A percentile compares a stretch with the other conserved stretches of the same genome.
These are phyloP conservation scores for Vanessa cardui DNA, from an alignment of 2,888 invertebrate species.

Conservation along the genomic window DNA sequence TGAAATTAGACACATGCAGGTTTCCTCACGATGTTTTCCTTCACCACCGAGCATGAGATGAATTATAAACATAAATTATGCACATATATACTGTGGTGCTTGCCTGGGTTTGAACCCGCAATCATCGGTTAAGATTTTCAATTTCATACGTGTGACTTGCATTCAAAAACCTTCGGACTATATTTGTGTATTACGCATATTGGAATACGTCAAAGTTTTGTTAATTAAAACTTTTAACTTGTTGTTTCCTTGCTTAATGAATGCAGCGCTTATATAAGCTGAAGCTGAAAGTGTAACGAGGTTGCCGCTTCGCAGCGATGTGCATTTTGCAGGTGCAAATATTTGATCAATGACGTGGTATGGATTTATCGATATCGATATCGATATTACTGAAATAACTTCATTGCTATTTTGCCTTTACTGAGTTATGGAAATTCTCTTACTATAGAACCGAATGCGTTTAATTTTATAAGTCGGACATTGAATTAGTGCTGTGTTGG, in stretches of 20 bases:
- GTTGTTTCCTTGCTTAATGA: constrained; percentile 24
- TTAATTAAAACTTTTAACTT: constrained; percentile 26
- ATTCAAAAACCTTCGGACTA: background rate
- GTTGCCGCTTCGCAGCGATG: constrained; percentile 32
- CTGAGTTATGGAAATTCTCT: too few species aligned
- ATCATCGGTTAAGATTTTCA: too few species aligned
- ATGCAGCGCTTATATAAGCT: constrained; percentile 25
- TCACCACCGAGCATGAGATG: too few species aligned
- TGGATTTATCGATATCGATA: constrained; percentile 24
- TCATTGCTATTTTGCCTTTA: background rate
- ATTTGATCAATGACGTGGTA: constrained; percentile 19
- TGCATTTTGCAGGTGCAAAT: constrained; percentile 25
- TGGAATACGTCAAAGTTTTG: constrained; percentile 17
- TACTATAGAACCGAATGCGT: too few species aligned
- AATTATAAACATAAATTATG: too few species aligned
- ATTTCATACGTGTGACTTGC: background rate
- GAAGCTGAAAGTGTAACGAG: constrained; percentile 38
- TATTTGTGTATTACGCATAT: background rate
- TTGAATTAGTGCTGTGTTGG: too few species aligned
- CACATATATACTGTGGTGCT: too few species aligned
- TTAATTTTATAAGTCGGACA: too few species aligned
- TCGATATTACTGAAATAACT: background rate
- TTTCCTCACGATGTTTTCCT: too few species aligned
- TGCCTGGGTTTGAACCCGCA: too few species aligned
- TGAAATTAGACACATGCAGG: too few species aligned